Percentiles rank a stretch among this genome's conserved stretches.
These are phyloP conservation scores for Gymnocypris eckloni DNA, from an alignment of 2,797 vertebrate species.

Conservation along the genomic window DNA sequence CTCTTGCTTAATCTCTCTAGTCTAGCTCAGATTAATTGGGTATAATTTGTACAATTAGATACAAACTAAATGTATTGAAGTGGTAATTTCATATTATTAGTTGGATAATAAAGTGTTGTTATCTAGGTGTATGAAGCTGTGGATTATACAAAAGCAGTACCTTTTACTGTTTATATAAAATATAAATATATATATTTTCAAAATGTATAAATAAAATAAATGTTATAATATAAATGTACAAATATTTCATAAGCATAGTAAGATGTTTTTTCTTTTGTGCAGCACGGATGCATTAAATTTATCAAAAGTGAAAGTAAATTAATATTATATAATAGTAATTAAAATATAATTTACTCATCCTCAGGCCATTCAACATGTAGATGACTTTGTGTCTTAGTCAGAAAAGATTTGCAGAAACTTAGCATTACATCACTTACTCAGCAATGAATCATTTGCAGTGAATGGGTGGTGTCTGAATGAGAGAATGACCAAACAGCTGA, in stretches of 20 bases:
- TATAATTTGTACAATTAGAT: conserved; percentile 78
- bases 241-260: neutral
- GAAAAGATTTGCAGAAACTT: neutral
- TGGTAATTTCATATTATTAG: conserved; percentile 71
- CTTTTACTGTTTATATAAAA: neutral
- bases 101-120: conserved; percentile 70
- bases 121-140: conserved; percentile 50
- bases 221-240: neutral
- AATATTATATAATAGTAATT: too few relatives aligned
- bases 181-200: neutral
- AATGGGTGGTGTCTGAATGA: neutral
- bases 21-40: conserved; percentile 68
- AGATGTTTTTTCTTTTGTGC: neutral
- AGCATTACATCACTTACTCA: neutral
- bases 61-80: conserved; percentile 74
- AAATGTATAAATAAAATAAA: neutral
- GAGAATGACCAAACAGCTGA: neutral
- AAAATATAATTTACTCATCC: neutral
- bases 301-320: too few relatives aligned
- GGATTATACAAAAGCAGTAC: neutral
- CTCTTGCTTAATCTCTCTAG: neutral
- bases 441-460: neutral
- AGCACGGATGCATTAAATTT: too few relatives aligned
- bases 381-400: neutral
- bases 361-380: neutral